Evolutionary conservation across 2,888 invertebrate genomes (phyloP).

Genomic region (Branchipolynoe longqiensis): DNA sequence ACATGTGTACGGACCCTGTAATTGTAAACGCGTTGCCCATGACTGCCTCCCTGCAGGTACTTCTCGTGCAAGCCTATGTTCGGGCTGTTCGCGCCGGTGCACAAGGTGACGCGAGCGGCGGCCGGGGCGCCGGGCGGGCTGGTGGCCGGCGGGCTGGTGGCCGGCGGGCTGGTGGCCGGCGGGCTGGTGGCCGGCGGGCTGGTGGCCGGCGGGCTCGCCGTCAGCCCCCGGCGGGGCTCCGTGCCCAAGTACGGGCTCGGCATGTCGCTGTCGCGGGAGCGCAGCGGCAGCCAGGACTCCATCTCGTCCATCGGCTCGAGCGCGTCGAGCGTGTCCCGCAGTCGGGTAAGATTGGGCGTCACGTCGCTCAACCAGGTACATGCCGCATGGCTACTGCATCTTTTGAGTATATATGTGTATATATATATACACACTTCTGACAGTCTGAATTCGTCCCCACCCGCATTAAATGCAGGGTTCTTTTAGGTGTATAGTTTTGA

Average conservation of each 20-base stretch:
- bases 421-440: too few relatives aligned
- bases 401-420: too few relatives aligned
- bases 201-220: conserved; percentile 84
- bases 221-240: conserved; percentile 43
- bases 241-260: conserved; percentile 55
- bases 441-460: too few relatives aligned
- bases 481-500: too few relatives aligned
- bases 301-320: conserved; percentile 90
- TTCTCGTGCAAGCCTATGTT: conserved; percentile 94
- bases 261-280: conserved; percentile 71
- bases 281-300: conserved; percentile 88
- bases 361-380: conserved; percentile 83
- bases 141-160: conserved; percentile 73
- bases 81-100: conserved; percentile 95
- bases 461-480: too few relatives aligned
- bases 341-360: conserved; percentile 90
- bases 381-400: conserved; percentile 60
- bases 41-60: conserved; percentile 85
- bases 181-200: conserved; percentile 10
- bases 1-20: too few relatives aligned
- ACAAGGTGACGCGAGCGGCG: conserved; percentile 90
- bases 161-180: conserved; percentile 84
- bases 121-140: conserved; percentile 50
- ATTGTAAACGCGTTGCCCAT: too few relatives aligned
- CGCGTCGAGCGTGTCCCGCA: conserved; percentile 80